Evolutionary conservation across 1,140 invertebrate genomes (phyloP).

Genomic region (Planococcus citri): DNA sequence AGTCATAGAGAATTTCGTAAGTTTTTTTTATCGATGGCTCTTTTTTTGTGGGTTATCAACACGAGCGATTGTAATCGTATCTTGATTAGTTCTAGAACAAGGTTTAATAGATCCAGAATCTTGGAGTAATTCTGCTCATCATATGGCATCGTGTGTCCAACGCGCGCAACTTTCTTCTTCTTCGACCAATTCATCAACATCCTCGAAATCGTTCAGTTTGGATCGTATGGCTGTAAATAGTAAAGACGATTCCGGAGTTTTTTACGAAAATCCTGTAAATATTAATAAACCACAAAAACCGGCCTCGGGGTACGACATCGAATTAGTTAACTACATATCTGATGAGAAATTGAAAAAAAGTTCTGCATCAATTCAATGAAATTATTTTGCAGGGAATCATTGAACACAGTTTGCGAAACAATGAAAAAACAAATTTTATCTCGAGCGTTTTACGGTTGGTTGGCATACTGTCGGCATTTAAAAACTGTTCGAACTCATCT

Average conservation of each 20-base stretch:
- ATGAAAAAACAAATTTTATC: slow-evolving; percentile 92
- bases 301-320: neutral
- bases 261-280: neutral
- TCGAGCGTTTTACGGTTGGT: slow-evolving; percentile 90
- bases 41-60: neutral
- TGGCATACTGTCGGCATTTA: slow-evolving; percentile 83
- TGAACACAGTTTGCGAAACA: slow-evolving; percentile 72
- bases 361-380: too few species aligned
- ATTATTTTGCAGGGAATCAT: slow-evolving; percentile 35
- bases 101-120: slow-evolving; percentile 10
- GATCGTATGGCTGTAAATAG: slow-evolving; percentile 12
- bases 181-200: slow-evolving; percentile 24
- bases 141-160: slow-evolving; percentile 13
- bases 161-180: slow-evolving; percentile 23
- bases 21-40: slow-evolving; percentile 32
- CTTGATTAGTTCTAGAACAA: slow-evolving; percentile 12
- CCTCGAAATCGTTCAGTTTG: slow-evolving; percentile 21
- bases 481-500: slow-evolving; percentile 83
- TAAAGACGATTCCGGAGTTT: neutral
- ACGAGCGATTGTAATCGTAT: too few species aligned
- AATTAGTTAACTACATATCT: neutral
- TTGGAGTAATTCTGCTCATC: slow-evolving; percentile 9
- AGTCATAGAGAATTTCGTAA: slow-evolving; percentile 60
- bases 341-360: too few species aligned
- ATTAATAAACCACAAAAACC: neutral